Evolutionary conservation across 2,797 vertebrate species (phyloP).

Genomic region (Pseudomugil gertrudae): DNA sequence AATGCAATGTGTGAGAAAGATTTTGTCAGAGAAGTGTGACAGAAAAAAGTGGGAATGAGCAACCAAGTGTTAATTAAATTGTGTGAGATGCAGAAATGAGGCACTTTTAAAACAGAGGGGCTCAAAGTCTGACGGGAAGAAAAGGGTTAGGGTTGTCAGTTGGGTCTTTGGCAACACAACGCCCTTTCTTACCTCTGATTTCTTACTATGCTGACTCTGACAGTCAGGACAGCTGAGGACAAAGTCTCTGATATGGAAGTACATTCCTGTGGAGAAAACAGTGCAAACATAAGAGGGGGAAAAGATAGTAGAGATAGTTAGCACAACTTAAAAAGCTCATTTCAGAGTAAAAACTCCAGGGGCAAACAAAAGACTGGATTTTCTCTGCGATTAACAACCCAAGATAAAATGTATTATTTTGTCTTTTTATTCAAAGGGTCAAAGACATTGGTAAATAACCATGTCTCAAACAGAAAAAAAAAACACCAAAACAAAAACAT

Average conservation of each 20-base stretch:
- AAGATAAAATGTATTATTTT: background rate
- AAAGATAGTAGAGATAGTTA: background rate
- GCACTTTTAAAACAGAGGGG: background rate
- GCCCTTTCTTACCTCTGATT: slow-evolving; percentile 64
- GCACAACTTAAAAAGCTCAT: background rate
- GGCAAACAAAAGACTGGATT: background rate
- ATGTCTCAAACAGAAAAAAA: background rate
- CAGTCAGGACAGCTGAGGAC: slow-evolving; percentile 81
- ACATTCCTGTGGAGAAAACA: slow-evolving; percentile 79
- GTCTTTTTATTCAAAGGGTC: background rate
- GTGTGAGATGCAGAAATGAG: slow-evolving; percentile 22
- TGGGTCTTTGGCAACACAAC: background rate
- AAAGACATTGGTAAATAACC: background rate
- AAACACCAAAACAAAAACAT: background rate
- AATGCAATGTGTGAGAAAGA: slow-evolving; percentile 1
- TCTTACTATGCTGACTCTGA: slow-evolving; percentile 63
- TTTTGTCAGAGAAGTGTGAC: slow-evolving; percentile 19
- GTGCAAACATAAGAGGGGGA: slow-evolving; percentile 6
- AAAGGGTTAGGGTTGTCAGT: background rate
- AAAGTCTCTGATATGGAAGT: slow-evolving; percentile 84
- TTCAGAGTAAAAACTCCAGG: background rate
- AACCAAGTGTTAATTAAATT: slow-evolving; percentile 40
- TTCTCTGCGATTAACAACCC: background rate
- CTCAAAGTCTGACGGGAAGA: slow-evolving; percentile 6
- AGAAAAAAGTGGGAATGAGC: slow-evolving; percentile 27